phyloP scores from a whole-genome alignment of 2,113 vertebrate species.

The Noturus placidus region DNA sequence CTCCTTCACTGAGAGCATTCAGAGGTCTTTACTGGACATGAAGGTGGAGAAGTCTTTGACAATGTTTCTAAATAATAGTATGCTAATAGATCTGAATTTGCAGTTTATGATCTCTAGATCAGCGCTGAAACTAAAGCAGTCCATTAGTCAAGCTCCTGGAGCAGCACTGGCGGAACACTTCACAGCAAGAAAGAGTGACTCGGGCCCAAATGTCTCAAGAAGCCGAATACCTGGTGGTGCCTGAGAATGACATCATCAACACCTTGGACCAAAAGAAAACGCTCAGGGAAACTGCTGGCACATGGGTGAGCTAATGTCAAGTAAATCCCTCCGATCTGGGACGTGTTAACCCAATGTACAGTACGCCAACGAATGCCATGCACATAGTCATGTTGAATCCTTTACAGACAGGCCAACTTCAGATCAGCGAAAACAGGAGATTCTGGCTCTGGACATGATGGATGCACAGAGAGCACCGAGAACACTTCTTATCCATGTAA shows the following conservation, averaged over 20 bases:
- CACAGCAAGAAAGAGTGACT: neutral
- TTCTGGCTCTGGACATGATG: neutral
- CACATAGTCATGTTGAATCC: neutral
- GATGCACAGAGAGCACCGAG: neutral
- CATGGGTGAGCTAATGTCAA: conserved; percentile 9
- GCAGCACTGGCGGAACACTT: neutral
- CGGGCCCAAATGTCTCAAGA: conserved; percentile 3
- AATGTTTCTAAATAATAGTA: neutral
- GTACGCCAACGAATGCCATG: neutral
- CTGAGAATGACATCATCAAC: conserved; percentile 43
- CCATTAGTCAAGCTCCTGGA: conserved; percentile 9
- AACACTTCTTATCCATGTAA: neutral
- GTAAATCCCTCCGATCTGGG: conserved; percentile 38
- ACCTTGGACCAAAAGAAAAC: conserved; percentile 12
- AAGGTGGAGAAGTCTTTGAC: neutral
- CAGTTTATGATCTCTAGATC: neutral
- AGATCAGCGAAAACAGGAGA: conserved; percentile 2
- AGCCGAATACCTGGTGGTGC: conserved; percentile 1
- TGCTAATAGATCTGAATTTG: neutral
- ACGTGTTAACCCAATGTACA: conserved; percentile 1
- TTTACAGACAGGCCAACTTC: neutral
- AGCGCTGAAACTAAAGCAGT: neutral
- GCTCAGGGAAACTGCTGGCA: conserved; percentile 17
- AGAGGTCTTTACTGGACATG: neutral
- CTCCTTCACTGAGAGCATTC: too few species aligned